A percentile compares a stretch with the other conserved stretches of the same genome.
Evolutionary conservation across 1,140 invertebrate genomes (phyloP).

Genomic region (Cherax quadricarinatus): DNA sequence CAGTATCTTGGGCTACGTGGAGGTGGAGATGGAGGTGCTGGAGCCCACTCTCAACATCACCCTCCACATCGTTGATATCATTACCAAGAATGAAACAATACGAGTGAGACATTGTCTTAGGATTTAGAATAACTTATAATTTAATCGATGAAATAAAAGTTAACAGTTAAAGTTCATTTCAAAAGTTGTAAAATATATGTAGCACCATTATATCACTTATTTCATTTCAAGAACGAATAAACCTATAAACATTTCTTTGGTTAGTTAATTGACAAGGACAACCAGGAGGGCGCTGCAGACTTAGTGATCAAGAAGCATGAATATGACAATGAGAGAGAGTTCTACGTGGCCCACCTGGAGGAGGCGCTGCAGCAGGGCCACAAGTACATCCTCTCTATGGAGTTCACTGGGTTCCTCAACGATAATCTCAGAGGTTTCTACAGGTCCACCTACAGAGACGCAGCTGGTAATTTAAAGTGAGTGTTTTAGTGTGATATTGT

Average conservation of each 20-base stretch:
- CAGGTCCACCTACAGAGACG: slow-evolving; percentile 86
- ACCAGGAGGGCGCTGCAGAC: background rate
- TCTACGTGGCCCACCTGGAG: slow-evolving; percentile 83
- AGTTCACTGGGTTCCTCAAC: slow-evolving; percentile 90
- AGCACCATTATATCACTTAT: too few relatives aligned
- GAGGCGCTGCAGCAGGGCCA: slow-evolving; percentile 81
- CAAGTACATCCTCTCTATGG: slow-evolving; percentile 84
- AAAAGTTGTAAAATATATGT: too few relatives aligned
- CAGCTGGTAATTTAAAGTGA: slow-evolving; percentile 61
- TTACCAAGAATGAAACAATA: slow-evolving; percentile 51
- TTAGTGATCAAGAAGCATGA: slow-evolving; percentile 26
- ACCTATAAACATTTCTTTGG: background rate
- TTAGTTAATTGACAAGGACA: background rate
- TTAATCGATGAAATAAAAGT: too few relatives aligned
- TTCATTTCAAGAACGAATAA: too few relatives aligned
- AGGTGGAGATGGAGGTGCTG: slow-evolving; percentile 61
- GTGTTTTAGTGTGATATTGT: background rate
- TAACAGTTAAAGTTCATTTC: too few relatives aligned
- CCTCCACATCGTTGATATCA: slow-evolving; percentile 66
- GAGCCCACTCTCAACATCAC: slow-evolving; percentile 59
- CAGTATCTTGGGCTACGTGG: slow-evolving; percentile 81
- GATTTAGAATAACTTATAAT: too few relatives aligned
- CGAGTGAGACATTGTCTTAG: too few relatives aligned
- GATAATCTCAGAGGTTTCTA: slow-evolving; percentile 97
- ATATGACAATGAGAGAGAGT: slow-evolving; percentile 83